phyloP scores from a whole-genome alignment of 1,140 invertebrate genomes.

The Euura lappo region DNA sequence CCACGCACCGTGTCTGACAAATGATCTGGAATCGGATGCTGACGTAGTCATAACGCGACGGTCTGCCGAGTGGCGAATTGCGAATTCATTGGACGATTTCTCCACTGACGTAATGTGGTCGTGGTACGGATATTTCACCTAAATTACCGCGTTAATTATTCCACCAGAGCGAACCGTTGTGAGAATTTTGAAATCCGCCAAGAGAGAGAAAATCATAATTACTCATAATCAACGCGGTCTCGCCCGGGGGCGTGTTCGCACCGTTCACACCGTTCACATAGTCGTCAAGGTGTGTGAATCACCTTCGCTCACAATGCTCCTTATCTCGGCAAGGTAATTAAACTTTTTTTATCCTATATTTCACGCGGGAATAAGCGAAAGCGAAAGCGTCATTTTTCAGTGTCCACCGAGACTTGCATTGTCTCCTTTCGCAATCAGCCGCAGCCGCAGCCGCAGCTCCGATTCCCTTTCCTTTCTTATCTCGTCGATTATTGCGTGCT shows the following conservation, averaged over 20 bases:
- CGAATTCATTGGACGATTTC: background rate
- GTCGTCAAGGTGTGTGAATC: too few relatives aligned
- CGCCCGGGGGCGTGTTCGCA: too few relatives aligned
- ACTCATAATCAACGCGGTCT: too few relatives aligned
- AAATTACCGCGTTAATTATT: constrained; percentile 1
- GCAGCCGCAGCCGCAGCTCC: background rate
- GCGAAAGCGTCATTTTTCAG: background rate
- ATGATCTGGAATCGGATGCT: constrained; percentile 2
- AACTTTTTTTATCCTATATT: too few relatives aligned
- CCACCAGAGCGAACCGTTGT: background rate
- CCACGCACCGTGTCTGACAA: background rate
- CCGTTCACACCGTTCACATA: too few relatives aligned
- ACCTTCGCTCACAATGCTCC: too few relatives aligned
- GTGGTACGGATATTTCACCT: background rate
- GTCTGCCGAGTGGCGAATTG: background rate
- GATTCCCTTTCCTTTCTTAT: background rate
- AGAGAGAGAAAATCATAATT: too few relatives aligned
- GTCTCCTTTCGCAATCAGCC: background rate
- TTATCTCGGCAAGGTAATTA: too few relatives aligned
- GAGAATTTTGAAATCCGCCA: too few relatives aligned
- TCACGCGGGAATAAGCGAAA: background rate
- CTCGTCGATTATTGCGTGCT: background rate
- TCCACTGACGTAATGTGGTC: background rate
- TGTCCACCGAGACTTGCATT: background rate
- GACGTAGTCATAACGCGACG: background rate